Evolutionary conservation across 2,113 vertebrate species (phyloP), one percentile per base, ranked within the genome.

Genomic region (Ctenomys sociabilis): DNA sequence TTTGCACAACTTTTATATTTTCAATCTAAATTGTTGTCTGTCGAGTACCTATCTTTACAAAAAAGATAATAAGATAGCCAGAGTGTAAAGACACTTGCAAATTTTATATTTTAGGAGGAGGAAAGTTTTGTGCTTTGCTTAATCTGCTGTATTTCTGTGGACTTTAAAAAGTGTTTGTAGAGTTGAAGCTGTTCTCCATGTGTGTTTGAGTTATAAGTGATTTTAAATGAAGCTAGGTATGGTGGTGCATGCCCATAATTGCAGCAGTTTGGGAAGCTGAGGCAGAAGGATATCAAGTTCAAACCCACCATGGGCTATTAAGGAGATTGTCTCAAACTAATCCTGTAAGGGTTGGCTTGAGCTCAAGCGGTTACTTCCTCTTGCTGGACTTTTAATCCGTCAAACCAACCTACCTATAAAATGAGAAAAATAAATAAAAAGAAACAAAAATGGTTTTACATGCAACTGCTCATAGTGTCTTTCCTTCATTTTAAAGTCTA

Each of bases 1-100:
- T 97, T 96, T 97, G 68, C 61, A 93, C 6, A 93, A 57, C 95
- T 97, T 21, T 70, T 89, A 77, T 57, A 22, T 96, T 96, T 97
- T 94, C 40, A 88, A 37, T 66, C 52, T 88, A 92, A 85, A 24
- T 87, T 87, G n/a, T 57, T 87, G 5, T 73, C 59, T 92, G 30
- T 88, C 96, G n/a, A 0, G 0, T 26, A 87, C 13, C 70, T 78
- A 0, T 86, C 81, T 43, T 81, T 93, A 82, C 26, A 68, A 94
- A 90, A 57, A 93, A 75, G 81, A 78, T 61, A 93, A 3, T 43
- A 24, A 78, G 81, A 66, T 72, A 84, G n/a, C 49, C 14, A 24
- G 21, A 82, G 32, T 61, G 26, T 92, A 80, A 89, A 91, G 32
- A 80, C 82, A 78, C 9, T 11, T 82, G 75, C 80, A 94, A 90